Base-by-base conservation (phyloP, 1,140 invertebrate genomes). In the Sminthurides bifidus region DNA sequence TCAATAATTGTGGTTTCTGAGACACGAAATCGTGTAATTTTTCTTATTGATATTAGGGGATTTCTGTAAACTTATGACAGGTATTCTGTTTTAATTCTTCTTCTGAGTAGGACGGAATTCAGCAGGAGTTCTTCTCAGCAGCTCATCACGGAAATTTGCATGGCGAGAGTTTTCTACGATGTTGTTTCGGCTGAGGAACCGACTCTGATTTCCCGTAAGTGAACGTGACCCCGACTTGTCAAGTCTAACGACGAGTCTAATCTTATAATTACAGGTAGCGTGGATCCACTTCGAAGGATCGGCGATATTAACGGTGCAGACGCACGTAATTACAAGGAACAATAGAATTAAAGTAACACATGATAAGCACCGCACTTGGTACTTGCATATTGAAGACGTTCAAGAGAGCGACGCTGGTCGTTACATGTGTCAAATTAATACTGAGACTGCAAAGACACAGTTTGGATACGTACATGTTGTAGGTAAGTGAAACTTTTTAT, bases 401-500 rank as follows among this genome's bases (percentile, higher is more conserved):
- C 83, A 90, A 59, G 83, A 92, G 71, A 84, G 84, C 66, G 92
- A 95, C 73, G 81, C 84, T 61, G 92, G 92, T 30, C 77, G 84
- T 26, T 95, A 94, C 73, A 92, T 92, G 85, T 94, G 92, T 70
- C 92, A 95, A 74, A 88, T 95, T 67, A 95, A 94, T 72, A 92
- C 92, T 0, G 87, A 88, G 59, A 87, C 87, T 27, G 87, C 84
- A 51, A 90, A 91, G 74, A 91, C 87, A 19, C 87, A 91, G 69
- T 87, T 88, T 61, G 92, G 88, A 55, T 92, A 88, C 70, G 75
- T 96, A 19, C 84, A 92, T 69, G 87, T 96, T 64, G 87, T 92
- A 48, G 90, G 92, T 94, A 71, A 86, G 85, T 44, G 31, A 46
- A 46, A 44, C 52, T 26, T 52, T 52, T 74, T 27, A 50, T n/a